These are phyloP conservation scores for Mus caroli DNA, from an alignment of 2,797 vertebrate genomes.

Conservation along the genomic window DNA sequence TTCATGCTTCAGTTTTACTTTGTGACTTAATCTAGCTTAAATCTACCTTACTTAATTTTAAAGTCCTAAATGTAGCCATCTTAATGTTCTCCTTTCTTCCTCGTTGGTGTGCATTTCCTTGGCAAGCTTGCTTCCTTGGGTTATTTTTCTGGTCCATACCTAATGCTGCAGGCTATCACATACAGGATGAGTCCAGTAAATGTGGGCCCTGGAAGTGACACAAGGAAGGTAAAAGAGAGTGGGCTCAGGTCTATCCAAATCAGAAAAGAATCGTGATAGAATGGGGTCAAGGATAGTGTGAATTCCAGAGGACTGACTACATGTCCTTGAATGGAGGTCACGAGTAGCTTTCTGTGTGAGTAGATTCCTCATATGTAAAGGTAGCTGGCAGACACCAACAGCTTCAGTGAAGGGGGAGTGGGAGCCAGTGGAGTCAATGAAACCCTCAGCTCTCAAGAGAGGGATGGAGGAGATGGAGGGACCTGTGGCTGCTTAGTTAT, in stretches of 20 bases:
- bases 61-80: not conserved
- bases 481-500: not conserved
- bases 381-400: not conserved
- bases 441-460: not conserved
- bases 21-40: conserved; percentile 6
- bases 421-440: not conserved
- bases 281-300: not conserved
- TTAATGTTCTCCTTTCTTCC: not conserved
- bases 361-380: not conserved
- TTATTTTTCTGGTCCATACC: not conserved
- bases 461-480: not conserved
- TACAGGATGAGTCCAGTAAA: not conserved
- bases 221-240: not conserved
- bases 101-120: not conserved
- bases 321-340: not conserved
- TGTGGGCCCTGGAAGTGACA: not conserved
- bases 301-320: not conserved
- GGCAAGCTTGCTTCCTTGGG: not conserved
- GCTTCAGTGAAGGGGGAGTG: not conserved
- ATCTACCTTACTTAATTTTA: not conserved
- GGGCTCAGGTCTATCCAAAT: not conserved
- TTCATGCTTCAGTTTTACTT: not conserved
- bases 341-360: not conserved
- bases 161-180: not conserved
- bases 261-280: not conserved